Evolutionary conservation across 1,140 invertebrate species (phyloP).

Genomic region (Adelges cooleyi): DNA sequence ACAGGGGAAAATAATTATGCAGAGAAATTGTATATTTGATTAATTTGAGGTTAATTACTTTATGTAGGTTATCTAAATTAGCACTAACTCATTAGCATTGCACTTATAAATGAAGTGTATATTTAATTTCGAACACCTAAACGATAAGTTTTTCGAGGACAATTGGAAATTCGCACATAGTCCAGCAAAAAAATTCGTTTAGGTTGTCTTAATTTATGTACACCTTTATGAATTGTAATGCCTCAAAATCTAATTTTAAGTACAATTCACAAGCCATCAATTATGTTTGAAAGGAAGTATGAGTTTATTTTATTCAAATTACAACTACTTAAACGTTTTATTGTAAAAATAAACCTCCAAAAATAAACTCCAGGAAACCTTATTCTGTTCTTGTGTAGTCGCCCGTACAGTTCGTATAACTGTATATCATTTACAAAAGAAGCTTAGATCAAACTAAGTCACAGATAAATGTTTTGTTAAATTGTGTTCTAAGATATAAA

Average conservation of each 20-base stretch:
- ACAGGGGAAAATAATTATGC: too few relatives aligned
- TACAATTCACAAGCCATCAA: neutral
- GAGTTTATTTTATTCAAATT: too few relatives aligned
- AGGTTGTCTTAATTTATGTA: conserved; percentile 21
- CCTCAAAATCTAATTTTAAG: neutral
- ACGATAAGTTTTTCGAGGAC: conserved; percentile 4
- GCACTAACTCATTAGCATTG: conserved; percentile 1
- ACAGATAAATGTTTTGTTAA: too few relatives aligned
- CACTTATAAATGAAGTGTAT: neutral
- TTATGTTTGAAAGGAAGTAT: neutral
- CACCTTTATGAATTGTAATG: neutral
- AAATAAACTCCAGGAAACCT: too few relatives aligned
- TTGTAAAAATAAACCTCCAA: too few relatives aligned
- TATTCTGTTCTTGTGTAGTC: too few relatives aligned
- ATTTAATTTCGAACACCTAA: conserved; percentile 10
- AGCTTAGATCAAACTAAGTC: too few relatives aligned
- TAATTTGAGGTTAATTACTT: conserved; percentile 1
- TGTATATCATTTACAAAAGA: too few relatives aligned
- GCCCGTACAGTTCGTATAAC: too few relatives aligned
- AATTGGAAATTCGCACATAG: conserved; percentile 19
- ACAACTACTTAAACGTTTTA: too few relatives aligned
- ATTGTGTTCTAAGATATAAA: too few relatives aligned
- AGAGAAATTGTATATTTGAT: too few relatives aligned
- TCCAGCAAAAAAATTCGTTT: conserved; percentile 1
- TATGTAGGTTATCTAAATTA: conserved; percentile 25